A percentile compares a stretch with the other conserved stretches of the same genome.
These are phyloP conservation scores for Axea sp. DNA, from an alignment of 2,888 invertebrate genomes.

Conservation along the genomic window DNA sequence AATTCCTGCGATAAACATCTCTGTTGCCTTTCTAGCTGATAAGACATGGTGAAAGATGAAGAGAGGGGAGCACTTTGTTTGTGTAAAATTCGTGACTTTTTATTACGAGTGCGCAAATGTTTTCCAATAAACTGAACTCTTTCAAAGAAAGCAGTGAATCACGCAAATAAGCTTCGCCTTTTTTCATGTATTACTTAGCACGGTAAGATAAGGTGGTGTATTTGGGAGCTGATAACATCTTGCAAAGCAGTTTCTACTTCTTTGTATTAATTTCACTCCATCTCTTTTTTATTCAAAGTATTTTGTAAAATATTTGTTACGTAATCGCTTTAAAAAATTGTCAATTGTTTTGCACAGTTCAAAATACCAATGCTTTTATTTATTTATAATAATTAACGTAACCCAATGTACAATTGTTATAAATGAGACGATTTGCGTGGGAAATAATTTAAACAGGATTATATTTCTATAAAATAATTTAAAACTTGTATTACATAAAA, in stretches of 20 bases:
- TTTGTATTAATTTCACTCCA: slow-evolving; percentile 33
- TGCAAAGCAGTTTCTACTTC: slow-evolving; percentile 20
- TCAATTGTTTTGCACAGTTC: too few relatives aligned
- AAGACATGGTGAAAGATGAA: slow-evolving; percentile 39
- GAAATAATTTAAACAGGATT: too few relatives aligned
- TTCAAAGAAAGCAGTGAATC: slow-evolving; percentile 40
- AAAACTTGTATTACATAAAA: too few relatives aligned
- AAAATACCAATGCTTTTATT: too few relatives aligned
- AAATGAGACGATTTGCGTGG: too few relatives aligned
- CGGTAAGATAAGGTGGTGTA: slow-evolving; percentile 28
- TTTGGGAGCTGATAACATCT: slow-evolving; percentile 44
- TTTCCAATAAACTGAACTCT: slow-evolving; percentile 44
- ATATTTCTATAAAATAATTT: too few relatives aligned
- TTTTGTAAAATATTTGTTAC: too few relatives aligned
- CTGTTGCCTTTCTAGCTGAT: slow-evolving; percentile 42
- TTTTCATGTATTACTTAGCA: slow-evolving; percentile 31
- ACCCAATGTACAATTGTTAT: too few relatives aligned
- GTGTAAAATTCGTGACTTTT: slow-evolving; percentile 42
- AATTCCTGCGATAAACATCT: slow-evolving; percentile 47
- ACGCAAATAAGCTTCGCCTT: slow-evolving; percentile 43
- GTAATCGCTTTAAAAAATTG: too few relatives aligned
- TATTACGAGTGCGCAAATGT: slow-evolving; percentile 46
- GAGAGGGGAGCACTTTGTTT: slow-evolving; percentile 42
- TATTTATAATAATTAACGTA: too few relatives aligned
- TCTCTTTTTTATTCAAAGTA: slow-evolving; percentile 7